Conservation (phyloP, 2,888 invertebrate species). For the Eupithecia pulchellata region DNA sequence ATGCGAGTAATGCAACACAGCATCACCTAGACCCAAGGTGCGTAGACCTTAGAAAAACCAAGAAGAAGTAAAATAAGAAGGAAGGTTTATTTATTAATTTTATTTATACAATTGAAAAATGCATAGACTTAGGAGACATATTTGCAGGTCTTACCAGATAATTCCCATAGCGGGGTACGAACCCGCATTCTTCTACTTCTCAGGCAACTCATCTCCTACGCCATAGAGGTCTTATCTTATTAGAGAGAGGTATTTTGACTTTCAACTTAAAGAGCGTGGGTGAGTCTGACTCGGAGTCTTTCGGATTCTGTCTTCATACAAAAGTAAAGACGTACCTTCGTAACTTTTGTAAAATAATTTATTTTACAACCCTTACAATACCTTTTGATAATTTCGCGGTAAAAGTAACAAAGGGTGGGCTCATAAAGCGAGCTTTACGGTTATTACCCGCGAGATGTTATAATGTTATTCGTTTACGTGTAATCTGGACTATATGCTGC, state of each 20-base stretch:
- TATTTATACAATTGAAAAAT: background rate
- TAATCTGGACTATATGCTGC: conserved; percentile 11
- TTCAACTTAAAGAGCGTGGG: background rate
- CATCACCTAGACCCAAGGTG: no score
- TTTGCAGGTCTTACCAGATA: background rate
- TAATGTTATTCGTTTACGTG: conserved; percentile 10
- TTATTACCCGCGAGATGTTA: conserved; percentile 16
- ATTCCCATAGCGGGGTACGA: background rate
- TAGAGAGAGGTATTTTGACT: background rate
- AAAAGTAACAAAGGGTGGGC: conserved; percentile 13
- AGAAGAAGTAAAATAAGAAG: no score
- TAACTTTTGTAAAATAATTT: background rate
- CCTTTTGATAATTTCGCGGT: conserved; percentile 13
- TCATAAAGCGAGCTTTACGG: conserved; percentile 13
- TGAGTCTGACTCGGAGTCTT: background rate
- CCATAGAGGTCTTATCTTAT: background rate
- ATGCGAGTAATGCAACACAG: no score
- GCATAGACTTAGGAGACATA: background rate
- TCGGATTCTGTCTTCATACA: background rate
- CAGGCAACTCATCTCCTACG: background rate
- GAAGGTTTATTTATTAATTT: no score
- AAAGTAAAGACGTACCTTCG: background rate
- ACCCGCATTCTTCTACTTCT: background rate
- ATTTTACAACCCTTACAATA: conserved; percentile 16
- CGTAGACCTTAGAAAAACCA: no score